Evolutionary conservation across 2,113 vertebrate species (phyloP).

Genomic region (Phaetusa simplex): DNA sequence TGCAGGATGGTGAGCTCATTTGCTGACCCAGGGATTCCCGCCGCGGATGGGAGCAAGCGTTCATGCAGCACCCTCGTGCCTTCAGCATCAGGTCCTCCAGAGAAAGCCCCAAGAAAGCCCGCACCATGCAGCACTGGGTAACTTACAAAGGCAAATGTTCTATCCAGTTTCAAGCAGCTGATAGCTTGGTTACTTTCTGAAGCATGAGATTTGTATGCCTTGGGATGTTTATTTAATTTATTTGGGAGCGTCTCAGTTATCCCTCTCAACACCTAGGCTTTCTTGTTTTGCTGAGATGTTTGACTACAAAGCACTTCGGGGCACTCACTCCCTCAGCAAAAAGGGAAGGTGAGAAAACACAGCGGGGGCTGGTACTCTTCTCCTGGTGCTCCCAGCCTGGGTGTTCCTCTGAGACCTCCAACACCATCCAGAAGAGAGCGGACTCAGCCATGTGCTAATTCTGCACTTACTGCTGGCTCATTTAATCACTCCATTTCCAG

Average conservation of each 20-base stretch:
- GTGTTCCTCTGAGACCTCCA: background rate
- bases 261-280: background rate
- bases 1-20: background rate
- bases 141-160: background rate
- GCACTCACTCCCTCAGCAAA: background rate
- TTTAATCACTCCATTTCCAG: conserved; percentile 24
- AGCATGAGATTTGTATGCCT: background rate
- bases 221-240: background rate
- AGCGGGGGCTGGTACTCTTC: accelerated
- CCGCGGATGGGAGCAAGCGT: background rate
- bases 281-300: background rate
- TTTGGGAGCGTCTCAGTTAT: background rate
- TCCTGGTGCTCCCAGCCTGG: background rate
- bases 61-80: background rate
- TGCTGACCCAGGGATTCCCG: accelerated
- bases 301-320: background rate
- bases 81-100: background rate
- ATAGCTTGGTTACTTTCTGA: background rate
- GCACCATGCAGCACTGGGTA: background rate
- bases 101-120: background rate
- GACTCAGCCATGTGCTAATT: conserved; percentile 27
- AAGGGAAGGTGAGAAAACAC: background rate
- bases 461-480: conserved; percentile 7
- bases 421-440: background rate
- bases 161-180: background rate